Evolutionary conservation across 2,888 invertebrate species (phyloP).

Genomic region (Apamea epomidion): DNA sequence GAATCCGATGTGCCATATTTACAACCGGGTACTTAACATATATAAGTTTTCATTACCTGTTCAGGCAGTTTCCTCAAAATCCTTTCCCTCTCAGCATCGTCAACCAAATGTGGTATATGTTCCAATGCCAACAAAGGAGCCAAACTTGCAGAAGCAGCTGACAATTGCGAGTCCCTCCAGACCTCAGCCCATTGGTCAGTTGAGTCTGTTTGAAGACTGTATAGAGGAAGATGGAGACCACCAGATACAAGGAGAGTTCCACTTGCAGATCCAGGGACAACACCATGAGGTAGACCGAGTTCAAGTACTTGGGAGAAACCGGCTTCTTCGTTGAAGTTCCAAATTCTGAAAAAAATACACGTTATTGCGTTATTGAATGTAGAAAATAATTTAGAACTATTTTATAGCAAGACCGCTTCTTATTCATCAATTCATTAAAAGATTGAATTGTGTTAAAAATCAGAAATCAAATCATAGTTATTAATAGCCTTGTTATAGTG

Average conservation of each 20-base stretch:
- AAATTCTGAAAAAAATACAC: conserved; percentile 87
- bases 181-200: conserved; percentile 85
- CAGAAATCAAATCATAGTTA: background rate
- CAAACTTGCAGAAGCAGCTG: conserved; percentile 90
- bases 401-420: no score
- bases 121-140: conserved; percentile 90
- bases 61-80: conserved; percentile 90
- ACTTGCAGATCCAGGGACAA: conserved; percentile 92
- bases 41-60: conserved; percentile 82
- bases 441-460: background rate
- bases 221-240: conserved; percentile 91
- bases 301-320: conserved; percentile 93
- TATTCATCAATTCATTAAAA: background rate
- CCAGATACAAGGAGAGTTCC: conserved; percentile 91
- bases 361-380: background rate
- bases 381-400: no score
- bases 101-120: conserved; percentile 88
- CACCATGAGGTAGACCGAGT: conserved; percentile 91
- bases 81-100: conserved; percentile 87
- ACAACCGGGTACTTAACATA: no score
- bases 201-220: conserved; percentile 81
- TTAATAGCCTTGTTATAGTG: no score
- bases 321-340: conserved; percentile 93
- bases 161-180: conserved; percentile 86
- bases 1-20: no score